A percentile compares a stretch with the other conserved stretches of the same genome.
phyloP scores from a whole-genome alignment of 2,797 vertebrate species.

The Choloepus didactylus region DNA sequence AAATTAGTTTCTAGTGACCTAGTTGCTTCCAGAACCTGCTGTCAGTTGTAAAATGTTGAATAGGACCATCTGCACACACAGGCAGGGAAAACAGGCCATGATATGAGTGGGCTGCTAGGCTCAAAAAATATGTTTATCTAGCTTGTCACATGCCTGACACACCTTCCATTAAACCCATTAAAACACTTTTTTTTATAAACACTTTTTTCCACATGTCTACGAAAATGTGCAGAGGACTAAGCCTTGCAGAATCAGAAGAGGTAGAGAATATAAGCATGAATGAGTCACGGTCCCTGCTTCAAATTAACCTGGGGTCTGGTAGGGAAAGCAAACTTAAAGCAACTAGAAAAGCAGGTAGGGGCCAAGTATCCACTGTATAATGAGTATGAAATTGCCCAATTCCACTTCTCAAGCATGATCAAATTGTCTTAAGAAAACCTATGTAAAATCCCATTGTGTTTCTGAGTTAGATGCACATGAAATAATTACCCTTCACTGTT shows the following conservation, averaged over 20 bases:
- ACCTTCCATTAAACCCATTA: background rate
- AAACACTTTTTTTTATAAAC: background rate
- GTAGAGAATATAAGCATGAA: background rate
- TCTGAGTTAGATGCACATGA: background rate
- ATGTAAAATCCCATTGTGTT: background rate
- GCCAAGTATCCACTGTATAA: background rate
- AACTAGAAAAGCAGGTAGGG: background rate
- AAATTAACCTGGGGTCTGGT: background rate
- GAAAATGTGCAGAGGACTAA: background rate
- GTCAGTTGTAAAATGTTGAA: background rate
- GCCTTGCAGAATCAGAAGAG: background rate
- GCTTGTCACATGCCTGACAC: background rate
- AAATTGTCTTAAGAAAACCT: slow-evolving; percentile 1
- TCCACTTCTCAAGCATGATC: background rate
- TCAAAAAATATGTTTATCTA: background rate
- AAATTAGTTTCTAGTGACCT: background rate
- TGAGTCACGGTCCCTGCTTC: background rate
- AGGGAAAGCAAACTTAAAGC: background rate
- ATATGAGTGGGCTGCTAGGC: background rate
- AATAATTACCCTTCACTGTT: background rate
- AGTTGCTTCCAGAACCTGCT: background rate
- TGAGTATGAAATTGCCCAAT: background rate
- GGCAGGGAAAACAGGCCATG: background rate
- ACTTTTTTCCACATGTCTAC: background rate
- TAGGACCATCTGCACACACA: background rate